These are phyloP conservation scores for Hozukius guyotensis DNA, from an alignment of 2,797 vertebrate genomes.

Conservation along the genomic window DNA sequence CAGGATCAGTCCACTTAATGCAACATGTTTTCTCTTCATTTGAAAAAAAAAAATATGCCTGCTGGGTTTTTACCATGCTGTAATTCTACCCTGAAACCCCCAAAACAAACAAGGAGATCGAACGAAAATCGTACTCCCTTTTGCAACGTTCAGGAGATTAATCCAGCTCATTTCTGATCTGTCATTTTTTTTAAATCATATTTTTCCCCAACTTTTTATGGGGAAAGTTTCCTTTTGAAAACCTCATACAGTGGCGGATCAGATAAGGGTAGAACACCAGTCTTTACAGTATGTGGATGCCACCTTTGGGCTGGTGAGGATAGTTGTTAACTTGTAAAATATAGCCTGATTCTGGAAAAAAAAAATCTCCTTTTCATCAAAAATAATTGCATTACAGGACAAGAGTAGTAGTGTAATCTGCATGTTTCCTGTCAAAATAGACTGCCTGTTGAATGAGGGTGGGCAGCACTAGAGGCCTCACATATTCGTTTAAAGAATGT, in stretches of 20 bases:
- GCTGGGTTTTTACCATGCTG: slow-evolving; percentile 47
- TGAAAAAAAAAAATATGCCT: slow-evolving; percentile 28
- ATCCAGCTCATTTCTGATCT: background rate
- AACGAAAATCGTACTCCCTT: background rate
- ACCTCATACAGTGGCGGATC: slow-evolving; percentile 6
- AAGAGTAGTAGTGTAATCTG: slow-evolving; percentile 81
- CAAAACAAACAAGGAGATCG: slow-evolving; percentile 55
- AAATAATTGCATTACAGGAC: slow-evolving; percentile 76
- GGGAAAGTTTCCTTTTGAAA: slow-evolving; percentile 26
- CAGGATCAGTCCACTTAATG: slow-evolving; percentile 65
- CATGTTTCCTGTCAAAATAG: slow-evolving; percentile 77
- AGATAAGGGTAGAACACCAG: background rate
- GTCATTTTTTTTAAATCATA: background rate
- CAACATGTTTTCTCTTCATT: slow-evolving; percentile 61
- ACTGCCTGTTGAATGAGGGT: slow-evolving; percentile 66
- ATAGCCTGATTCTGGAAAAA: slow-evolving; percentile 6
- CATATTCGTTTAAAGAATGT: slow-evolving; percentile 73
- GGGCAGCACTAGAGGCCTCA: slow-evolving; percentile 61
- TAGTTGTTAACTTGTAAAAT: slow-evolving; percentile 44
- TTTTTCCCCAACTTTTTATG: background rate
- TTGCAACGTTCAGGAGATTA: slow-evolving; percentile 45
- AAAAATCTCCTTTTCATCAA: slow-evolving; percentile 5
- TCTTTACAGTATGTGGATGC: background rate
- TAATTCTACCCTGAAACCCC: slow-evolving; percentile 52
- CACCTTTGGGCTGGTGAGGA: slow-evolving; percentile 38